Evolutionary conservation across 2,888 invertebrate species (phyloP), one percentile per base, ranked within the genome.

Genomic region (Tetheella fluctuosa): DNA sequence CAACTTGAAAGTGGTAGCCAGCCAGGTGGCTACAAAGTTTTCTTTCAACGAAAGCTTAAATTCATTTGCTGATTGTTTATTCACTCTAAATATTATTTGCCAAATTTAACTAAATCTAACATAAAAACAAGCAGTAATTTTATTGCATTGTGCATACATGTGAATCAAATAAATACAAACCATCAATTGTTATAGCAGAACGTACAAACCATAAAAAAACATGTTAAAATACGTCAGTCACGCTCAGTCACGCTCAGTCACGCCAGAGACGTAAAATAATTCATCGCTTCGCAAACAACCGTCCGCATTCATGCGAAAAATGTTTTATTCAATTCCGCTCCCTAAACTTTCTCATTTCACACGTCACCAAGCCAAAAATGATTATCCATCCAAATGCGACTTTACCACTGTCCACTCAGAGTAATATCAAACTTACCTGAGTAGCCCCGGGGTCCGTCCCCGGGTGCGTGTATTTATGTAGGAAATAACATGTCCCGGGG

Each of bases 401-500:
- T 48, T 42, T 34, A 53, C 54, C 42, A 28, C 39, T 58, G 52
- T 58, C 42, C 54, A 60, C 54, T 60, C 25, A 12, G 53, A 25
- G 54, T 68, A 68, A 70, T 64, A 34, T 34, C 34, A 7, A 60
- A 48, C 82, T 86, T 70, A 92, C 92, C 89, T 96, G 93, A 1
- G 96, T 88, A 42, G 94, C 92, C 5, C 89, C 91, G 8, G 89
- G 87, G 58, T 95, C 94, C 39, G 97, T 90, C 7, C 94, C 94
- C 0, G 95, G 95, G 85, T 97, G 96, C 64, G 94, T 94, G 91
- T 97, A 98, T 72, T 95, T 95, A 77, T 95, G 95, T 59, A 98
- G 94, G 87, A 98, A 98, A 90, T 98, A 95, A 84, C 98, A 98
- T 39, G 97, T 97, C 70, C 97, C 97, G 54, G 95, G 94, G 61